These are phyloP conservation scores for Ctenopoma kingsleyae DNA, from an alignment of 2,797 vertebrate species.

Conservation along the genomic window DNA sequence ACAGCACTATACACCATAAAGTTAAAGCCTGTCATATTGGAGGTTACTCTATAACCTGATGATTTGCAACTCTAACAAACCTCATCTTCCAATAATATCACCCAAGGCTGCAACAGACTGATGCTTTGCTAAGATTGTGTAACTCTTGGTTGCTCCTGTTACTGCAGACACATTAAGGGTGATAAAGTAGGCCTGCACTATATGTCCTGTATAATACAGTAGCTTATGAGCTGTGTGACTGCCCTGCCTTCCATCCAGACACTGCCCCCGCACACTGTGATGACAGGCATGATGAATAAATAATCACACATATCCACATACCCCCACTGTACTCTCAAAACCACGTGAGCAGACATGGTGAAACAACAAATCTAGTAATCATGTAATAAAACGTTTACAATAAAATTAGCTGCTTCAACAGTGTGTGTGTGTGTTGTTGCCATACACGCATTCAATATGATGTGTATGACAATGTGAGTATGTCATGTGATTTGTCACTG, in stretches of 20 bases:
- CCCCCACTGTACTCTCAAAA: slow-evolving; percentile 42
- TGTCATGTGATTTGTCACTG: background rate
- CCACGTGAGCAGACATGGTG: slow-evolving; percentile 31
- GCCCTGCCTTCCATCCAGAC: slow-evolving; percentile 46
- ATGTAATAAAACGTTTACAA: background rate
- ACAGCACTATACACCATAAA: slow-evolving; percentile 28
- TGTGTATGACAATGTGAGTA: background rate
- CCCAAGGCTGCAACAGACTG: slow-evolving; percentile 18
- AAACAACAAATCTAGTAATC: slow-evolving; percentile 23
- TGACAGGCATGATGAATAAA: slow-evolving; percentile 68
- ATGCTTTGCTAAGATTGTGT: slow-evolving; percentile 14
- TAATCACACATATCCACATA: slow-evolving; percentile 61
- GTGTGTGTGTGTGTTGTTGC: background rate
- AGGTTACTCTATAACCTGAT: slow-evolving; percentile 47
- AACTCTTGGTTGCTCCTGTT: slow-evolving; percentile 36
- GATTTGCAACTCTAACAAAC: slow-evolving; percentile 28
- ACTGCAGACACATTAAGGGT: slow-evolving; percentile 26
- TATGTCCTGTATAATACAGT: slow-evolving; percentile 21
- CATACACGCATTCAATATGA: background rate
- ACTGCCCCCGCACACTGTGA: slow-evolving; percentile 52
- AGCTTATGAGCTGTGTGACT: slow-evolving; percentile 28
- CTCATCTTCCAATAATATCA: slow-evolving; percentile 23
- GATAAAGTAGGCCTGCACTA: slow-evolving; percentile 17
- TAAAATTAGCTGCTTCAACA: background rate
- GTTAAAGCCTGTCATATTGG: slow-evolving; percentile 33